Evolutionary conservation across 2,888 invertebrate genomes (phyloP), one percentile per base, ranked within the genome.

Genomic region (Scaptomyza reducta): DNA sequence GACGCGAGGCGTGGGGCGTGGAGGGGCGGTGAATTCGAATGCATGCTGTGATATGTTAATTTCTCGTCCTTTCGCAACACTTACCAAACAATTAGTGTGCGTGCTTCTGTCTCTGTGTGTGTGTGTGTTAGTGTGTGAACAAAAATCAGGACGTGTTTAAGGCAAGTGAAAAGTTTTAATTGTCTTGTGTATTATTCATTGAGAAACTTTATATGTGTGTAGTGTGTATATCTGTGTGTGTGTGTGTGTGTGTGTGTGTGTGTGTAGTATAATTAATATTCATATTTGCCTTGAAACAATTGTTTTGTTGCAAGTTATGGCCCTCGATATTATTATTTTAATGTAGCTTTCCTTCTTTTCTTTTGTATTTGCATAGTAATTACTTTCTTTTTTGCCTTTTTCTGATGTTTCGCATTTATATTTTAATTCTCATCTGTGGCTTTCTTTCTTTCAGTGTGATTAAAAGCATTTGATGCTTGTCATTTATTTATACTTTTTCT

Each of bases 131-230:
- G 16, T 4, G 7, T 40, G 40, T 40, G 40, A 13, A 31, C 33
- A 31, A 38, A 40, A 38, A 44, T 64, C n/a, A 45, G 33, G 59
- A 50, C 61, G 54, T 62, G 58, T 45, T 46, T 35, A 60, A 77
- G 77, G 84, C 86, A 83, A 80, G 84, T 78, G 69, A 86, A 86
- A 86, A 87, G 64, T 83, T 84, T 84, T 84, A 87, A 87, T 84
- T 87, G 80, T 81, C 65, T 81, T 81, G 63, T 79, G 71, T 79
- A 73, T 84, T 74, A 27, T 86, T 79, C 87, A 83, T 86, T 83
- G 79, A 65, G 66, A 77, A 86, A 83, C 64, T 87, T 85, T 61
- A 6, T 7, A 31, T 49, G 40, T 66, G 40, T 60, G 31, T 29
- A 6, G 5, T 29, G 25, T 31, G 10, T 46, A 7, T n/a, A 22